Evolutionary conservation across 2,888 invertebrate species (phyloP).

Genomic region (Biston stratarius): DNA sequence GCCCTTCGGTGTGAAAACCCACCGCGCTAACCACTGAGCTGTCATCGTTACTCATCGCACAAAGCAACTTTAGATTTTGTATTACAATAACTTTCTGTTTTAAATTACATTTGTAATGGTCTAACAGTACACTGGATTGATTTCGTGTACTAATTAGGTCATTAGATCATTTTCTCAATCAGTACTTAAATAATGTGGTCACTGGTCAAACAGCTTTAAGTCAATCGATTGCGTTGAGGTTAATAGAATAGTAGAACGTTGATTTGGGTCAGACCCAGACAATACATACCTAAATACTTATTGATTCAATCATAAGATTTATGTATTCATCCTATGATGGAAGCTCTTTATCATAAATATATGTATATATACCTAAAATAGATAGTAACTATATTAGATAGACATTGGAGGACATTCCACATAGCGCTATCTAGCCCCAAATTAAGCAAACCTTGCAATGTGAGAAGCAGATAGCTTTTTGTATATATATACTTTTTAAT

Average conservation of each 20-base stretch:
- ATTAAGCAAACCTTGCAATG: too few relatives aligned
- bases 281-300: background rate
- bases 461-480: too few relatives aligned
- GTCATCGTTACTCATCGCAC: background rate
- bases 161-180: constrained; percentile 23
- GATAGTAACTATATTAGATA: too few relatives aligned
- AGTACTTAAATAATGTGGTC: background rate
- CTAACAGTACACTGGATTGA: background rate
- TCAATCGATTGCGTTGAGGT: constrained; percentile 25
- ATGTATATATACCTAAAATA: too few relatives aligned
- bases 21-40: too few relatives aligned
- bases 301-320: constrained; percentile 9
- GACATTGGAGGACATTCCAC: too few relatives aligned
- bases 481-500: too few relatives aligned
- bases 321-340: constrained; percentile 9
- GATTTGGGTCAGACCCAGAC: constrained; percentile 21
- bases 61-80: background rate
- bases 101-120: background rate
- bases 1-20: too few relatives aligned
- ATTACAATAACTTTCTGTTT: background rate
- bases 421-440: too few relatives aligned
- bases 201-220: constrained; percentile 16
- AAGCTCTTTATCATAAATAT: background rate
- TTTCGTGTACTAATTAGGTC: constrained; percentile 14
- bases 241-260: constrained; percentile 28